These are phyloP conservation scores for Daboia siamensis DNA, from an alignment of 2,113 vertebrate genomes.

Conservation along the genomic window DNA sequence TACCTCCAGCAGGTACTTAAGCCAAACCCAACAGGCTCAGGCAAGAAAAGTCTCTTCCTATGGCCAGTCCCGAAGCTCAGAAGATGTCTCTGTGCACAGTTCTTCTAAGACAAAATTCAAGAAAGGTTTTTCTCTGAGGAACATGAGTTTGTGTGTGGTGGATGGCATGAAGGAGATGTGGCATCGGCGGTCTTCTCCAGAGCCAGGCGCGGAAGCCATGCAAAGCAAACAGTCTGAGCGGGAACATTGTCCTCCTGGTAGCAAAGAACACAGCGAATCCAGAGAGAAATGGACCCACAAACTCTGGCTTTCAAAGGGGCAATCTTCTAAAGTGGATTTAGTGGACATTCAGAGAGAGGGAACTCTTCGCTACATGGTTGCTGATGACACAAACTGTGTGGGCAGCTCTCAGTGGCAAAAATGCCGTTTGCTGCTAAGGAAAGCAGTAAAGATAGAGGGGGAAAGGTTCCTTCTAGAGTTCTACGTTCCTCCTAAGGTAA, in stretches of 20 bases:
- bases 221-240: conserved; percentile 41
- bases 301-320: conserved; percentile 82
- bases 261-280: conserved; percentile 52
- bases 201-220: conserved; percentile 66
- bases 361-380: conserved; percentile 91
- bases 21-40: conserved; percentile 61
- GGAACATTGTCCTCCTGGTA: conserved; percentile 60
- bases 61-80: conserved; percentile 91
- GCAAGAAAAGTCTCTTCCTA: conserved; percentile 77
- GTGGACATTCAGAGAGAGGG: conserved; percentile 96
- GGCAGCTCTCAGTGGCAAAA: conserved; percentile 93
- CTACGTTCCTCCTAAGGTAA: conserved; percentile 95
- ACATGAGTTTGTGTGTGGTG: conserved; percentile 96
- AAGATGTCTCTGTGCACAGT: conserved; percentile 82
- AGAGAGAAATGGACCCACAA: conserved; percentile 78
- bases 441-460: conserved; percentile 79
- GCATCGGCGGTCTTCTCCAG: conserved; percentile 87
- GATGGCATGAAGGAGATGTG: conserved; percentile 95
- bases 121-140: conserved; percentile 94
- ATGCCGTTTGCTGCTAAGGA: conserved; percentile 89
- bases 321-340: conserved; percentile 84
- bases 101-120: conserved; percentile 85
- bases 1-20: conserved; percentile 54
- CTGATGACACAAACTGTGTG: conserved; percentile 87
- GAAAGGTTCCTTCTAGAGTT: conserved; percentile 94